Evolutionary conservation across 2,888 invertebrate species (phyloP).

Genomic region (Andrena trimmerana): DNA sequence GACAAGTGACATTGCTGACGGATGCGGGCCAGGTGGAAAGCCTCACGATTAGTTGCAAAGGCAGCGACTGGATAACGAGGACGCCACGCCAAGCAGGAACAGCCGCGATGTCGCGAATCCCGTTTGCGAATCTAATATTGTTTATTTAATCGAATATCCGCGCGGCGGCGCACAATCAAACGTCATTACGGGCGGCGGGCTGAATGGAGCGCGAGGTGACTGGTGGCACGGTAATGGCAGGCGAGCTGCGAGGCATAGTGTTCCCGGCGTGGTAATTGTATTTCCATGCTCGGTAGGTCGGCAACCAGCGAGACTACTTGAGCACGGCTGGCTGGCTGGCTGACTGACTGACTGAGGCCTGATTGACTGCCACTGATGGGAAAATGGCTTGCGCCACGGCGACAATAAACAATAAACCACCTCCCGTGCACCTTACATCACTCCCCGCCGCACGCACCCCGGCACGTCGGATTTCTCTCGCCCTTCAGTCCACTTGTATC

Average conservation of each 20-base stretch:
- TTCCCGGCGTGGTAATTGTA: conserved; percentile 82
- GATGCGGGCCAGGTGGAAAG: no score
- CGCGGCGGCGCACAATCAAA: conserved; percentile 83
- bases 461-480: conserved; percentile 15
- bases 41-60: no score
- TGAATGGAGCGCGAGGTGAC: conserved; percentile 41
- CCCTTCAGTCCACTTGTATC: conserved; percentile 7
- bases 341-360: conserved; percentile 51
- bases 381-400: conserved; percentile 61
- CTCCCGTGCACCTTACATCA: conserved; percentile 37
- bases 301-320: conserved; percentile 64
- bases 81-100: conserved; percentile 21
- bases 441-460: conserved; percentile 3
- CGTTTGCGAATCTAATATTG: conserved; percentile 82
- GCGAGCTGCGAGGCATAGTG: conserved; percentile 69
- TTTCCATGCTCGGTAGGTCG: conserved; percentile 81
- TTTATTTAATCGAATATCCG: conserved; percentile 85
- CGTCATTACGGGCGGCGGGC: conserved; percentile 79
- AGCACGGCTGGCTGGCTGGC: conserved; percentile 63
- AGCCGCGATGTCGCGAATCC: conserved; percentile 40
- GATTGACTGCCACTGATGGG: conserved; percentile 71
- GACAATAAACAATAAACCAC: conserved; percentile 61
- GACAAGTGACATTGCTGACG: no score
- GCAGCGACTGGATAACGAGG: neutral
- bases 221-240: conserved; percentile 58